A percentile compares a stretch with the other conserved stretches of the same genome.
phyloP scores from a whole-genome alignment of 2,797 vertebrate species.

The Danionella dracula region DNA sequence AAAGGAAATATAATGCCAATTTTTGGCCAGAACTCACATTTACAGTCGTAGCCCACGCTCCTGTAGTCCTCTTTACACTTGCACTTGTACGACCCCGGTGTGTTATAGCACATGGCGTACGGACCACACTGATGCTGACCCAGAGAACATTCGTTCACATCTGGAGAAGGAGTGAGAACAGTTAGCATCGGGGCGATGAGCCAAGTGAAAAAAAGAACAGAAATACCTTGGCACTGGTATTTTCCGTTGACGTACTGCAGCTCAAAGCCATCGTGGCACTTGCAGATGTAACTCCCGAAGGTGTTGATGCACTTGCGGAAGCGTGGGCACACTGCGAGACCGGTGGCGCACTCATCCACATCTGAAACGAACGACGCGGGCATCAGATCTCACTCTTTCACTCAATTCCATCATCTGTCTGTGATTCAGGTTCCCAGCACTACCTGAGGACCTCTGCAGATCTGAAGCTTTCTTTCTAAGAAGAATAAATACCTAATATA shows the following conservation, averaged over 20 bases:
- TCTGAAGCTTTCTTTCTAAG: not conserved
- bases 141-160: conserved; percentile 87
- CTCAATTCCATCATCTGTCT: too few species aligned
- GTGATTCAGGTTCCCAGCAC: too few species aligned
- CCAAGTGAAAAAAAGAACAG: too few species aligned
- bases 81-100: conserved; percentile 92
- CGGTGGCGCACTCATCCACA: conserved; percentile 86
- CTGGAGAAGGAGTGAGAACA: conserved; percentile 63
- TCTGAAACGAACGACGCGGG: conserved; percentile 67
- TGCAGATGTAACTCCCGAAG: conserved; percentile 97
- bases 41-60: conserved; percentile 82
- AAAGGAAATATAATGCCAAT: too few species aligned
- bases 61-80: conserved; percentile 89
- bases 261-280: conserved; percentile 89
- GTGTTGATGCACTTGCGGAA: conserved; percentile 94
- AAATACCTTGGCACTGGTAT: conserved; percentile 91
- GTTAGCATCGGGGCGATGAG: too few species aligned
- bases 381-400: not conserved
- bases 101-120: conserved; percentile 86
- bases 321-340: conserved; percentile 81
- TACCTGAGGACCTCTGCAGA: not conserved
- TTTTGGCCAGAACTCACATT: conserved; percentile 70
- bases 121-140: conserved; percentile 79
- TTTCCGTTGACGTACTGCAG: conserved; percentile 89
- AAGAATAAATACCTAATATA: too few species aligned